Evolutionary conservation across 1,140 invertebrate species (phyloP).

Genomic region (Ostrea edulis): DNA sequence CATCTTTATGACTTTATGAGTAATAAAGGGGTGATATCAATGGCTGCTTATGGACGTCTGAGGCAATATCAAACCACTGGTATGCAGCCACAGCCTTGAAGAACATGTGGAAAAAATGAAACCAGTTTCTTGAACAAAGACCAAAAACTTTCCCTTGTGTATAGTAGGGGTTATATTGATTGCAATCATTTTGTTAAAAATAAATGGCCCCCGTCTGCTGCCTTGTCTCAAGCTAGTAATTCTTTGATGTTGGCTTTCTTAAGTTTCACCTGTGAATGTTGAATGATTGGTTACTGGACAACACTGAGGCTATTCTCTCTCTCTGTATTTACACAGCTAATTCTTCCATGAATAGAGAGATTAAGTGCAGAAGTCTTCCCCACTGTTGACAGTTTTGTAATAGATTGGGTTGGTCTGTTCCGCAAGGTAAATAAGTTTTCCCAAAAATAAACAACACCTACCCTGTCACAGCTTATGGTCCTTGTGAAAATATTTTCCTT

Average conservation of each 20-base stretch:
- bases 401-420: conserved; percentile 25
- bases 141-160: too few species aligned
- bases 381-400: background rate
- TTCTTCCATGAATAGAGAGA: conserved; percentile 38
- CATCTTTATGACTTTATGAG: conserved; percentile 9
- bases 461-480: background rate
- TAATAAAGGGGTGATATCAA: background rate
- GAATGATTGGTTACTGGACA: background rate
- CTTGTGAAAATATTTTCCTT: background rate
- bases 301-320: background rate
- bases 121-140: too few species aligned
- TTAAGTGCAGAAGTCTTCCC: conserved; percentile 27
- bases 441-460: conserved; percentile 20
- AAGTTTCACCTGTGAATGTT: conserved; percentile 19
- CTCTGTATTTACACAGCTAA: conserved; percentile 17
- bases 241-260: background rate
- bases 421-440: background rate
- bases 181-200: background rate
- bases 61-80: background rate
- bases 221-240: background rate
- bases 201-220: background rate
- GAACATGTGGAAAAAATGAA: background rate
- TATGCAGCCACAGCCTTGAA: background rate
- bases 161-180: too few species aligned
- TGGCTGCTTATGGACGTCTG: background rate